Evolutionary conservation across 1,140 invertebrate species (phyloP).

Genomic region (Magallana ariakensis): DNA sequence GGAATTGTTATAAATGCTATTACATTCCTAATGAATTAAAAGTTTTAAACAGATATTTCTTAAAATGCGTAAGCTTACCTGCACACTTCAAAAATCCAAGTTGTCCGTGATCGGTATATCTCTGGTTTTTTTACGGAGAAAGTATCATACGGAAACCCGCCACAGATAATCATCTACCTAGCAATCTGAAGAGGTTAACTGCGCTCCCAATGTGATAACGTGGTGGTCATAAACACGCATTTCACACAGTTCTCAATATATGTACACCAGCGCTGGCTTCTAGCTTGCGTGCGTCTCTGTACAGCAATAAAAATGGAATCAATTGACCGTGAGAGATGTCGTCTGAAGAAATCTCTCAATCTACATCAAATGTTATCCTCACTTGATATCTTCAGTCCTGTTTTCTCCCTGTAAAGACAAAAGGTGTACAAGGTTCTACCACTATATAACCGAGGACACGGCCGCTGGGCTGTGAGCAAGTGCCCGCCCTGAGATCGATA

Average conservation of each 20-base stretch:
- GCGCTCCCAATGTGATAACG: slow-evolving; percentile 3
- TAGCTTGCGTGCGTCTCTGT: background rate
- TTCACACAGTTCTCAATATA: slow-evolving; percentile 6
- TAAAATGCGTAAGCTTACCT: too few relatives aligned
- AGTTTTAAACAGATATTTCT: too few relatives aligned
- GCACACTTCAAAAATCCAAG: too few relatives aligned
- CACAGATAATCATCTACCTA: background rate
- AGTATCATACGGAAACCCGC: too few relatives aligned
- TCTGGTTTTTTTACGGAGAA: too few relatives aligned
- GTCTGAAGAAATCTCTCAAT: background rate
- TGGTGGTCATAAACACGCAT: slow-evolving; percentile 11
- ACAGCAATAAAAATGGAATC: slow-evolving; percentile 5
- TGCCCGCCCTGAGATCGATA: background rate
- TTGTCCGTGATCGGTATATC: too few relatives aligned
- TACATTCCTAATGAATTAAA: too few relatives aligned
- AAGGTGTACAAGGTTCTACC: background rate
- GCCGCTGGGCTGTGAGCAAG: background rate
- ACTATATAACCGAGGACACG: background rate
- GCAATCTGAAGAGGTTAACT: background rate
- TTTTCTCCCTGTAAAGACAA: background rate
- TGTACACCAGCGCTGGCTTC: background rate
- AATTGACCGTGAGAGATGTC: slow-evolving; percentile 1
- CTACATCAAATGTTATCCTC: background rate
- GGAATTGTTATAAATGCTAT: too few relatives aligned
- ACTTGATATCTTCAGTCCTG: background rate